These are phyloP conservation scores for Caerostris darwini DNA, from an alignment of 1,140 invertebrate species.

Conservation along the genomic window DNA sequence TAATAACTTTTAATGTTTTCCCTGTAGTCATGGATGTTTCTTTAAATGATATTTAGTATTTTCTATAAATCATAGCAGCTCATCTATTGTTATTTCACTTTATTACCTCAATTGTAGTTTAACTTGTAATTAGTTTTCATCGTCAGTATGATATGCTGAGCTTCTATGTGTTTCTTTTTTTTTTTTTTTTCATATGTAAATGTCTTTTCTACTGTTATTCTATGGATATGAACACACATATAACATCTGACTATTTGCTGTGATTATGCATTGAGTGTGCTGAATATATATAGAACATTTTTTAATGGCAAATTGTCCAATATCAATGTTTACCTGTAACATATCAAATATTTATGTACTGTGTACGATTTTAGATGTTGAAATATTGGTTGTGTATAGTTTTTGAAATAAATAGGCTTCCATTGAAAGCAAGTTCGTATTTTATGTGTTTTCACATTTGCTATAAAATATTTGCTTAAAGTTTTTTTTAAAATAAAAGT, in stretches of 20 bases:
- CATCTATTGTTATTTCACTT: not conserved
- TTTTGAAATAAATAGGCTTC: constrained; percentile 71
- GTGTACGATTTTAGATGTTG: constrained; percentile 59
- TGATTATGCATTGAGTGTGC: not conserved
- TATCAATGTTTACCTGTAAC: constrained; percentile 57
- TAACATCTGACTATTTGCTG: constrained; percentile 6
- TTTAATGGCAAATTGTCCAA: constrained; percentile 30
- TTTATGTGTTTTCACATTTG: not conserved
- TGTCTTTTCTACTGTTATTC: not conserved
- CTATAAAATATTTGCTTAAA: not conserved
- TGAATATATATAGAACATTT: not conserved
- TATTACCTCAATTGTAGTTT: not conserved
- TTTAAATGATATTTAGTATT: not conserved
- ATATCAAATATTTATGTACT: constrained; percentile 67
- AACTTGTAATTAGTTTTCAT: not conserved
- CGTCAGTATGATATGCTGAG: not conserved
- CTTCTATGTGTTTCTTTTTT: not conserved
- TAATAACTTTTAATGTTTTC: not conserved
- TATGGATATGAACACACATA: not conserved
- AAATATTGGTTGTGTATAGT: constrained; percentile 62
- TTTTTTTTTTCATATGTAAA: not conserved
- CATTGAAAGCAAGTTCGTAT: constrained; percentile 7
- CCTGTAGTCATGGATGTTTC: not conserved
- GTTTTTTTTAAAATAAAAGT: too few relatives aligned
- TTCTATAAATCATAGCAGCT: not conserved